Percentiles rank a stretch among this genome's conserved stretches.
These are phyloP conservation scores for Orthonychiurus folsomi DNA, from an alignment of 2,888 invertebrate species.

Conservation along the genomic window DNA sequence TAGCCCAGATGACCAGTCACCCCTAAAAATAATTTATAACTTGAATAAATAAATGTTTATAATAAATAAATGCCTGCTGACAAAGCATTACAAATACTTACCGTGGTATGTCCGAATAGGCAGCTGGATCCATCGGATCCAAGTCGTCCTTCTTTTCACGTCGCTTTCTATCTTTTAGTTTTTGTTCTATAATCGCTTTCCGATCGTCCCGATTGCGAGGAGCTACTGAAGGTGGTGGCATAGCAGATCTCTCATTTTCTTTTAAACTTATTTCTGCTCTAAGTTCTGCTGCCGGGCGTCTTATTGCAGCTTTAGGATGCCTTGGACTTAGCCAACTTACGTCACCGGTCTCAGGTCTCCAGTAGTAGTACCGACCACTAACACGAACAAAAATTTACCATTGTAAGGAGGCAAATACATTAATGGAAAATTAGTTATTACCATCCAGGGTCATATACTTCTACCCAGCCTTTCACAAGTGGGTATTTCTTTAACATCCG, in stretches of 20 bases:
- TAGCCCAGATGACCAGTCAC: slow-evolving; percentile 71
- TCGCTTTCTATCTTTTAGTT: slow-evolving; percentile 35
- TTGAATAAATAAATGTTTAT: too few species aligned
- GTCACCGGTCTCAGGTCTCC: slow-evolving; percentile 82
- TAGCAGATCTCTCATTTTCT: slow-evolving; percentile 40
- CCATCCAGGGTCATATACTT: slow-evolving; percentile 80
- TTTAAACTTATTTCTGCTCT: slow-evolving; percentile 55
- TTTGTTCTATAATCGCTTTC: slow-evolving; percentile 43
- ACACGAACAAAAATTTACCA: not conserved
- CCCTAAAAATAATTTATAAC: slow-evolving; percentile 53
- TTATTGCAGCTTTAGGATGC: slow-evolving; percentile 73
- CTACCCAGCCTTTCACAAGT: slow-evolving; percentile 83
- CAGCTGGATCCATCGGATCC: slow-evolving; percentile 92
- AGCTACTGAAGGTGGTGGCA: slow-evolving; percentile 5
- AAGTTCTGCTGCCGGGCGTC: slow-evolving; percentile 71
- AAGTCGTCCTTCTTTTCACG: slow-evolving; percentile 50
- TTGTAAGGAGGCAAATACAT: not conserved
- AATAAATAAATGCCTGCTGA: too few species aligned
- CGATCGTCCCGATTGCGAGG: not conserved
- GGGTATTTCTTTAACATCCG: slow-evolving; percentile 78
- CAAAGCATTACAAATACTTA: too few species aligned
- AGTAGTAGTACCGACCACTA: slow-evolving; percentile 85
- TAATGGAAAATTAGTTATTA: slow-evolving; percentile 28
- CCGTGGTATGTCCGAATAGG: slow-evolving; percentile 78
- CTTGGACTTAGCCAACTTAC: slow-evolving; percentile 91